phyloP scores from a whole-genome alignment of 64 coral and sea anemone species.

The Montipora sp. region DNA sequence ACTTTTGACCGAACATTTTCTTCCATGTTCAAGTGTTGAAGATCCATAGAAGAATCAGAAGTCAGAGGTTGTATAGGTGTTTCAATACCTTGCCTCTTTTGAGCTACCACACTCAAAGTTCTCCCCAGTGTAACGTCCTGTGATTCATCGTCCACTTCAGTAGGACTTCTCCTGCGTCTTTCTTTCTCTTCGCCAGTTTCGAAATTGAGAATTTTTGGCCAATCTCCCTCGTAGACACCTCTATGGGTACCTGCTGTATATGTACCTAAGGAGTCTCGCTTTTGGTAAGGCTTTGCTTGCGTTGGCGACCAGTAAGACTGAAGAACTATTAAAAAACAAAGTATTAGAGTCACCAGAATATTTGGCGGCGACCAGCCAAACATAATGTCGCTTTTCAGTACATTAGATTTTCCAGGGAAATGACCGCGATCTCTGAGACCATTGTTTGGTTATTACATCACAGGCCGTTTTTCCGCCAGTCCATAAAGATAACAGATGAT shows the following conservation, averaged over 20 bases:
- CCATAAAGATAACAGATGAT: conserved; percentile 65
- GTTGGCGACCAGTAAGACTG: conserved; percentile 25
- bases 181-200: conserved; percentile 45
- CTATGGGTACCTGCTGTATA: conserved; percentile 35
- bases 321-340: conserved; percentile 49
- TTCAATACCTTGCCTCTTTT: conserved; percentile 65
- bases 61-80: conserved; percentile 61
- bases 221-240: conserved; percentile 60
- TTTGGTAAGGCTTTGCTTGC: conserved; percentile 71
- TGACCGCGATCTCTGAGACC: conserved; percentile 64
- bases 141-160: conserved; percentile 49
- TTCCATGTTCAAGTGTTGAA: not conserved
- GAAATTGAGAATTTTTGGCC: conserved; percentile 24
- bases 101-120: conserved; percentile 15
- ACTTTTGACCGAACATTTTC: conserved; percentile 45
- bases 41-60: conserved; percentile 27
- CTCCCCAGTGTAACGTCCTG: not conserved
- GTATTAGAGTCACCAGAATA: conserved; percentile 60
- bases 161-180: conserved; percentile 49
- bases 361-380: conserved; percentile 93
- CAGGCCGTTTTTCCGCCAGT: conserved; percentile 62
- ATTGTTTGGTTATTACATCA: conserved; percentile 96
- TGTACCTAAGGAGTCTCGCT: conserved; percentile 61
- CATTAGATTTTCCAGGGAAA: conserved; percentile 73
- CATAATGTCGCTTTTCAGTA: conserved; percentile 89